Base-by-base conservation (phyloP, 2,888 invertebrate species). In the Eucera pruinosa region DNA sequence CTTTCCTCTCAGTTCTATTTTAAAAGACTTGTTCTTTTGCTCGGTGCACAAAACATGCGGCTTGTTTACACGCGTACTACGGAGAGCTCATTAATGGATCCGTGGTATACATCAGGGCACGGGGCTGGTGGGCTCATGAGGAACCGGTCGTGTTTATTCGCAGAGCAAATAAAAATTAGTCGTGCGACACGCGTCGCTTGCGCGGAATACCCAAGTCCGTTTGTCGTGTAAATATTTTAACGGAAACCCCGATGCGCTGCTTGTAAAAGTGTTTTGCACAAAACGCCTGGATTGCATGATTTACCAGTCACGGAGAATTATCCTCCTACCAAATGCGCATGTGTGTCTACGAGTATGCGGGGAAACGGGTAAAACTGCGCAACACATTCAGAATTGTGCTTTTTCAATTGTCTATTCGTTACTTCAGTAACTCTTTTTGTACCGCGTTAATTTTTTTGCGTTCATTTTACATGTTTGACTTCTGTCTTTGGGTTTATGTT, bases 11-110 rank as follows among this genome's bases (percentile, higher is more conserved):
- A 23, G 27, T 74, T 71, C 74, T 74, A 78, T 81, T 81, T 81
- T 78, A 74, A 74, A 74, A 66, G 62, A 48, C 52, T 69, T 54
- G 48, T 72, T 68, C 52, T 58, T 62, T 64, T 60, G 50, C 70
- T 65, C 58, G 23, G 15, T 13, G 47, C 30, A 64, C 52, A 47
- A 47, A 54, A 71, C 78, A 61, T 71, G 75, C 72, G 79, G 43
- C 27, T 55, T 57, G 70, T 68, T 74, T 80, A 78, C 68, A 65
- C 71, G 65, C 68, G 67, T 71, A 78, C 55, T 67, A 80, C 65
- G 70, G 50, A 47, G 62, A 52, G 45, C 60, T 65, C 65, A 41
- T 74, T 81, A 80, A 81, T 71, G 80, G 70, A 7, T 11, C 50
- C 33, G 61, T 20, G 48, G 23, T 57, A 43, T 61, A 36, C 55